Evolutionary conservation across 37 sponge, comb jelly and placozoan genomes (phyloP), one percentile per base, ranked within the genome.

Genomic region (Haliclona indistincta): DNA sequence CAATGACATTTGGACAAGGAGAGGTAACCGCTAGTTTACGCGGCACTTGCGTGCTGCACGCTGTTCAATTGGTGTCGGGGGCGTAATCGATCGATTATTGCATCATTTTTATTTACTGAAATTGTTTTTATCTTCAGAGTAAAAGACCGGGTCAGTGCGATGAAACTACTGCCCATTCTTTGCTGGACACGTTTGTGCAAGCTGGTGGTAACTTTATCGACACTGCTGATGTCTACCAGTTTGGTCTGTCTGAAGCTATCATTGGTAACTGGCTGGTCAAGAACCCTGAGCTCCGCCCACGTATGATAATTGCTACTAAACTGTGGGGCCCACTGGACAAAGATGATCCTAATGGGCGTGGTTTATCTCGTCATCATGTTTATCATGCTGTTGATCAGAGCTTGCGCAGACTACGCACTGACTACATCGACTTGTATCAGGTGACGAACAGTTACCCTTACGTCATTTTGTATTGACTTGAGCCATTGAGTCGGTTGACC

Each of bases 181-280:
- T 95, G 1, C 43, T 91, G 70, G 93, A 95, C 68, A 71, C 56
- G 43, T 95, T 88, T 62, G 86, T 91, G 26, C 86, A 76, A 29
- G 54, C 79, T 2, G 96, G 96, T 37, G 96, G 96, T 15, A 95
- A 95, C 76, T 95, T 95, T 83, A 81, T 95, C 37, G 96, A 95
- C 73, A 95, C 96, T 22, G 92, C 96, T 20, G 91, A 95, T 60
- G 76, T 91, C 19, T 95, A 95, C 68, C 85, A 82, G 65, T 67
- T 44, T 47, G 96, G 96, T 13, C 43, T 84, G 17, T 82, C 89
- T 20, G 96, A 95, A 75, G 63, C 40, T 13, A 88, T 91, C 62
- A 78, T 95, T 37, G 96, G 96, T 30, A 66, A 4, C 35, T 43
- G 71, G 74, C 41, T 73, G 10, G 64, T 30, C 15, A 85, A 85